A percentile compares a stretch with the other conserved stretches of the same genome.
These are phyloP conservation scores for Pipistrellus pygmaeus DNA, from an alignment of 2,797 vertebrate species.

Conservation along the genomic window DNA sequence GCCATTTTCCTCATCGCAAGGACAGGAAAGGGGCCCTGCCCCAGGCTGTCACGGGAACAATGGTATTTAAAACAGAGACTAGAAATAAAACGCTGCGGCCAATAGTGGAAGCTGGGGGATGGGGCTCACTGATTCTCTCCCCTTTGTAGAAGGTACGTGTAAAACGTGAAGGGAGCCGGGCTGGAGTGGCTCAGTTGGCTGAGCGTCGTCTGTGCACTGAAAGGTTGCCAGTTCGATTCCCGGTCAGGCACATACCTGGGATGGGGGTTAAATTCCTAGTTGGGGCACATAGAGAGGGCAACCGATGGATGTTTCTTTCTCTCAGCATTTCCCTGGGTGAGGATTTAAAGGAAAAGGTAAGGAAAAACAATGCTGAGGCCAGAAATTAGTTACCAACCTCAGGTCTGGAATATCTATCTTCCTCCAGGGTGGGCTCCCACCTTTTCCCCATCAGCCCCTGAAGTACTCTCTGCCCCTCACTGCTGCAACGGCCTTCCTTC, in stretches of 20 bases:
- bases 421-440: neutral
- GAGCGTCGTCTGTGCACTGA: neutral
- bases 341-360: neutral
- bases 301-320: neutral
- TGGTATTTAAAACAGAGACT: neutral
- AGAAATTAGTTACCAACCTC: neutral
- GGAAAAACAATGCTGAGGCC: neutral
- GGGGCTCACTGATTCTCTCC: neutral
- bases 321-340: neutral
- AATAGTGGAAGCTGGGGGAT: neutral
- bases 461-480: neutral
- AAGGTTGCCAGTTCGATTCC: neutral
- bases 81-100: neutral
- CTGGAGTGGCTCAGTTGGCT: neutral
- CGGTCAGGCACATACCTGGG: neutral
- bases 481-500: neutral
- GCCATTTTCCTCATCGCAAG: neutral
- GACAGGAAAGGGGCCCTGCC: neutral
- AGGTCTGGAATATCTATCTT: neutral
- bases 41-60: neutral
- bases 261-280: neutral
- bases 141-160: neutral
- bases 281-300: neutral
- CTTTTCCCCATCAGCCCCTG: neutral
- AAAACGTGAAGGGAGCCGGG: neutral